Evolutionary conservation across 2,888 invertebrate species (phyloP), one percentile per base, ranked within the genome.

Genomic region (Nesidiocoris tenuis): DNA sequence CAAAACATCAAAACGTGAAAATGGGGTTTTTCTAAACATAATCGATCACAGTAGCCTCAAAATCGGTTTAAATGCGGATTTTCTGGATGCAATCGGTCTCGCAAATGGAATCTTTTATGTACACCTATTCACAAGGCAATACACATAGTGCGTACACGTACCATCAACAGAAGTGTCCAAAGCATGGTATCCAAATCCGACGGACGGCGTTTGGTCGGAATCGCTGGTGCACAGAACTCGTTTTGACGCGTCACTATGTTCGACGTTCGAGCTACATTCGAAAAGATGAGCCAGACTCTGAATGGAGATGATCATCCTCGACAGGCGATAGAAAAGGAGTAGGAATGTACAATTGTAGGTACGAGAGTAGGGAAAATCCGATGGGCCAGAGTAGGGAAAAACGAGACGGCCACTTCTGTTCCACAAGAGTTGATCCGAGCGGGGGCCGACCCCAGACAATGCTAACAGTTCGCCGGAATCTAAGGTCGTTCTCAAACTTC

Each of bases 401-500:
- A 39, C 39, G 39, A 39, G 39, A 39, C 39, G 39, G 39, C 39
- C 39, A 39, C 39, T 39, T 7, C 19, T 72, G 72, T 72, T 72
- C 72, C 72, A 72, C 72, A 54, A 72, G 72, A 72, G 21, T 72
- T 61, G 72, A 61, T 72, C 19, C 39, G 39, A 39, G 39, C 39
- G 39, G 39, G 39, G 39, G 39, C 39, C 39, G 39, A 39, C 39
- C 39, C 72, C 72, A 71, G 71, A 72, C 72, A 72, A 72, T 72
- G 61, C 39, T 72, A 72, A 72, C 72, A 22, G 39, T 39, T 39
- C 39, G 63, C 39, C 9, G 21, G 63, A 72, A 72, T 72, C 72
- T 72, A 72, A 72, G 72, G 72, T 61, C 72, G 63, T 72, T 72
- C 72, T 54, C 72, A 61, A 61, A 72, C 72, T 72, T 72, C 72